A percentile compares a stretch with the other conserved stretches of the same genome.
Conservation (phyloP, 2,113 vertebrate genomes). For the Chloropsis hardwickii region DNA sequence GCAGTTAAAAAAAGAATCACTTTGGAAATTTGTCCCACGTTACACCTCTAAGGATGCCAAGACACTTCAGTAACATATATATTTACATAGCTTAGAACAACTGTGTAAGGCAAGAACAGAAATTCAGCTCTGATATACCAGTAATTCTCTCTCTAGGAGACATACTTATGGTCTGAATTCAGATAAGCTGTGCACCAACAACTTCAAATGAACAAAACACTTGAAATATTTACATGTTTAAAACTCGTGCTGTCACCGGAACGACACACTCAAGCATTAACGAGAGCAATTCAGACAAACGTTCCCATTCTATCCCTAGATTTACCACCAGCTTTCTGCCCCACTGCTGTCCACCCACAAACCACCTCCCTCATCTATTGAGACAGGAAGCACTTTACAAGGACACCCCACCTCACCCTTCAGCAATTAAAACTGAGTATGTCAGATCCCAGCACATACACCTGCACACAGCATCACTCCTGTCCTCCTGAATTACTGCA, state of each 20-base stretch:
- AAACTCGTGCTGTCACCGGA: background rate
- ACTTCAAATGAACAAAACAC: background rate
- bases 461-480: fast-evolving
- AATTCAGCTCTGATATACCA: background rate
- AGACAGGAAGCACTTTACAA: background rate
- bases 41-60: background rate
- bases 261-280: background rate
- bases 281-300: fast-evolving
- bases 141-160: background rate
- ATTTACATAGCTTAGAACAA: background rate
- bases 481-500: background rate
- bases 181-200: background rate
- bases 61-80: background rate
- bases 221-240: background rate
- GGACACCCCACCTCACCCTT: background rate
- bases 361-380: background rate
- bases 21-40: background rate
- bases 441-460: background rate
- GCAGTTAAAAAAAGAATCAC: background rate
- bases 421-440: fast-evolving
- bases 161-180: background rate
- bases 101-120: background rate
- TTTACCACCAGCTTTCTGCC: background rate
- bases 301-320: background rate
- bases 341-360: background rate